Percentiles rank a stretch among this genome's conserved stretches.
phyloP scores from a whole-genome alignment of 1,140 invertebrate species.

The Drosophila auraria region DNA sequence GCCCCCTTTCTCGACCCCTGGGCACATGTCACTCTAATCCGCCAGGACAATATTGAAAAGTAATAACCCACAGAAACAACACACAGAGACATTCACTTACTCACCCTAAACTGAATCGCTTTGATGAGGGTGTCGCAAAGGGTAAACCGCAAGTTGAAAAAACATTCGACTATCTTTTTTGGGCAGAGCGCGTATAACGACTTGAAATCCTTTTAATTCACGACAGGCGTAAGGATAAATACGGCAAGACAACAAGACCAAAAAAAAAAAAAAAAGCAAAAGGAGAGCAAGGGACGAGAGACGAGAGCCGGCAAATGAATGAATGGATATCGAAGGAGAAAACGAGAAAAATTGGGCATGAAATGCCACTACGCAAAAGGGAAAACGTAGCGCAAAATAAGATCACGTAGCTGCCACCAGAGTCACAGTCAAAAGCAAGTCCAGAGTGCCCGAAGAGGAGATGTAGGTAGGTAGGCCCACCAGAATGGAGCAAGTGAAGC shows the following conservation, averaged over 20 bases:
- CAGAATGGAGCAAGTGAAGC: conserved; percentile 76
- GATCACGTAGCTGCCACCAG: conserved; percentile 76
- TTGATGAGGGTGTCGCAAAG: conserved; percentile 71
- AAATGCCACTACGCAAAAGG: conserved; percentile 52
- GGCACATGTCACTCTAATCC: conserved; percentile 80
- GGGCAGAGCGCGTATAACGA: conserved; percentile 61
- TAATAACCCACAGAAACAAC: conserved; percentile 83
- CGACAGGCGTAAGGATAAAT: conserved; percentile 72
- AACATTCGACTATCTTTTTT: conserved; percentile 74
- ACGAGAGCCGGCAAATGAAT: conserved; percentile 39
- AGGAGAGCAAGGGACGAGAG: neutral
- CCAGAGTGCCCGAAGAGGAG: conserved; percentile 11
- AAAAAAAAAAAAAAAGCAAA: neutral
- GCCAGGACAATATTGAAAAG: conserved; percentile 84
- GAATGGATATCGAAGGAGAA: conserved; percentile 71
- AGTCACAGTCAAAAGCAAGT: conserved; percentile 22
- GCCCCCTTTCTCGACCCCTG: conserved; percentile 35
- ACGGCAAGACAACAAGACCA: conserved; percentile 5
- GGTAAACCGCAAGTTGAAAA: conserved; percentile 76
- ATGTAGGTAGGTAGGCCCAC: conserved; percentile 70
- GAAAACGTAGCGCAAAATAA: conserved; percentile 68
- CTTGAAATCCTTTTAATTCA: conserved; percentile 82
- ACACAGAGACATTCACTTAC: conserved; percentile 43
- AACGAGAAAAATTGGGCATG: conserved; percentile 71
- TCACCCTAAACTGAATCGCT: conserved; percentile 18